A percentile compares a stretch with the other conserved stretches of the same genome.
phyloP scores from a whole-genome alignment of 2,797 vertebrate genomes.

The Australoheros facetus region DNA sequence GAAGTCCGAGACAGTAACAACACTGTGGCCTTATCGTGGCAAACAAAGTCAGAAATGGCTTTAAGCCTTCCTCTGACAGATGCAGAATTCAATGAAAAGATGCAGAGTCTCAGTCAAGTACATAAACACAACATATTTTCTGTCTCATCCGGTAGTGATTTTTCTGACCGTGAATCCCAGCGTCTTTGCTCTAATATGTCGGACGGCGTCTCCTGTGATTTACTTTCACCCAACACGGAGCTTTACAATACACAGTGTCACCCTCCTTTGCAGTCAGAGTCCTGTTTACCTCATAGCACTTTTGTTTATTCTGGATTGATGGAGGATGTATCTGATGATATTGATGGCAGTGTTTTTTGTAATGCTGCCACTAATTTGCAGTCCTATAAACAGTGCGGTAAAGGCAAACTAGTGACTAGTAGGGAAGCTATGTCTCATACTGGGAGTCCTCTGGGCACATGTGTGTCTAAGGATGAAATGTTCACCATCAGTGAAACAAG shows the following conservation, averaged over 20 bases:
- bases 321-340: constrained; percentile 54
- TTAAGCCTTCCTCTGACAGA: constrained; percentile 60
- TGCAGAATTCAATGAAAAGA: constrained; percentile 43
- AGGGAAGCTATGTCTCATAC: constrained; percentile 77
- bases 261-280: constrained; percentile 69
- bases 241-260: constrained; percentile 69
- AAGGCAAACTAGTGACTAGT: constrained; percentile 72
- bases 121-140: constrained; percentile 48
- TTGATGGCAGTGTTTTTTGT: constrained; percentile 60
- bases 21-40: constrained; percentile 67
- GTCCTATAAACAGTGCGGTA: constrained; percentile 59
- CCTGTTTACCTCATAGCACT: constrained; percentile 57
- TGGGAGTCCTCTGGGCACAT: constrained; percentile 45
- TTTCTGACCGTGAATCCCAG: constrained; percentile 35
- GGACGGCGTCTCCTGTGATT: constrained; percentile 46
- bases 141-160: constrained; percentile 32
- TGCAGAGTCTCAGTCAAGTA: constrained; percentile 47
- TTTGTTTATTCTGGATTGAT: constrained; percentile 46
- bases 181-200: constrained; percentile 11
- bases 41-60: constrained; percentile 70
- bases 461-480: constrained; percentile 59
- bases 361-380: constrained; percentile 60
- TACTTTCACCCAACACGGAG: constrained; percentile 50
- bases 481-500: constrained; percentile 69
- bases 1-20: constrained; percentile 59